Evolutionary conservation across 1,140 invertebrate genomes (phyloP).

Genomic region (Tetramorium parvispinum): DNA sequence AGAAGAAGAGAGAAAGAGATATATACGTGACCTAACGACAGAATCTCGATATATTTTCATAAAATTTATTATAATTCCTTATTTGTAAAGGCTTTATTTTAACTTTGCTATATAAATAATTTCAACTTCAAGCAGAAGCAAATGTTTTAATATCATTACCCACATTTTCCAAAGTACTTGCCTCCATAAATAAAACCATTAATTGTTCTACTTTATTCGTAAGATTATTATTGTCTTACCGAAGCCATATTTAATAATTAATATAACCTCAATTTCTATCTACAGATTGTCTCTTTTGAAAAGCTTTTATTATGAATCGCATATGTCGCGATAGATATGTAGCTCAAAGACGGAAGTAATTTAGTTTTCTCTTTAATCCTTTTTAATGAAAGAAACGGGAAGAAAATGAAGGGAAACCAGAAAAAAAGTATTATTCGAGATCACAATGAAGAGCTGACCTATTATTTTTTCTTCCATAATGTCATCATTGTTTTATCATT

Average conservation of each 20-base stretch:
- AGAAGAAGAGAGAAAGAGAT: background rate
- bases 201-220: background rate
- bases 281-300: background rate
- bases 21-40: background rate
- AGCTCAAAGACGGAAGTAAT: slow-evolving; percentile 21
- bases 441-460: slow-evolving; percentile 19
- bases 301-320: background rate
- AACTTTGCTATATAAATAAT: background rate
- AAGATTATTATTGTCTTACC: background rate
- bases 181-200: background rate
- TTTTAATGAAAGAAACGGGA: background rate
- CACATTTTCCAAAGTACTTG: background rate
- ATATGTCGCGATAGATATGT: background rate
- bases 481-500: slow-evolving; percentile 31
- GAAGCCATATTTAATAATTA: slow-evolving; percentile 9
- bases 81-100: background rate
- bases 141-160: background rate
- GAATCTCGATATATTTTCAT: background rate
- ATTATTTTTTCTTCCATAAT: slow-evolving; percentile 35
- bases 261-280: slow-evolving; percentile 3
- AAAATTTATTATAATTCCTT: background rate
- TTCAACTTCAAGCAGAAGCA: background rate
- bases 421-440: slow-evolving; percentile 30
- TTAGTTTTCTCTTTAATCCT: slow-evolving; percentile 15
- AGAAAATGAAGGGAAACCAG: background rate